Conservation (phyloP, 2,113 vertebrate species). For the Petroica traversi region DNA sequence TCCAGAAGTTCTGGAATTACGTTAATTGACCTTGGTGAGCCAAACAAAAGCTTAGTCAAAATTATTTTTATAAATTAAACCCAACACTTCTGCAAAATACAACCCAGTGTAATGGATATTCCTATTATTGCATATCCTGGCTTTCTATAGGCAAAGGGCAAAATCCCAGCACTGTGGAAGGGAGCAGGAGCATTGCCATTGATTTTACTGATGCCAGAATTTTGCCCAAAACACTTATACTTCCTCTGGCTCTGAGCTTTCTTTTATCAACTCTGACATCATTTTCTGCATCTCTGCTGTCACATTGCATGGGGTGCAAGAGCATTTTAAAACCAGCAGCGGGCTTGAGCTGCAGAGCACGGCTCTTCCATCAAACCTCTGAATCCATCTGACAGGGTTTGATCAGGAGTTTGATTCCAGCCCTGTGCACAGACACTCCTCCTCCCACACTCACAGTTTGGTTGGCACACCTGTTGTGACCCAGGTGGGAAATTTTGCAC, state of each 20-base stretch:
- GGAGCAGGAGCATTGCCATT: not conserved
- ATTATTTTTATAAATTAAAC: not conserved
- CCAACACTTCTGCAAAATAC: not conserved
- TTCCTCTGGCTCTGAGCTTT: not conserved
- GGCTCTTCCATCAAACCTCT: not conserved
- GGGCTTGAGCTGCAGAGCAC: not conserved
- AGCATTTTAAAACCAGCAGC: not conserved
- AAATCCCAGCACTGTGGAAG: not conserved
- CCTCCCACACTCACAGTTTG: not conserved
- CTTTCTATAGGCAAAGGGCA: not conserved
- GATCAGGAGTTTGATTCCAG: not conserved
- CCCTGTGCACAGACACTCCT: not conserved
- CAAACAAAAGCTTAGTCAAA: conserved; percentile 30
- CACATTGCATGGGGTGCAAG: not conserved
- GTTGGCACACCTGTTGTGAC: conserved; percentile 33
- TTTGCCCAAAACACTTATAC: not conserved
- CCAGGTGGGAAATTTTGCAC: not conserved
- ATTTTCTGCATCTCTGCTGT: not conserved
- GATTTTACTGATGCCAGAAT: not conserved
- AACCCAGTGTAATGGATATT: not conserved
- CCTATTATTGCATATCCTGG: not conserved
- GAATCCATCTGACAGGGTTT: not conserved
- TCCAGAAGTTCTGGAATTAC: conserved; percentile 29
- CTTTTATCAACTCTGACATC: not conserved
- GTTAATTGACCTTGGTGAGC: conserved; percentile 1